Conservation (phyloP, 2,113 vertebrate species). For the Anolis carolinensis region DNA sequence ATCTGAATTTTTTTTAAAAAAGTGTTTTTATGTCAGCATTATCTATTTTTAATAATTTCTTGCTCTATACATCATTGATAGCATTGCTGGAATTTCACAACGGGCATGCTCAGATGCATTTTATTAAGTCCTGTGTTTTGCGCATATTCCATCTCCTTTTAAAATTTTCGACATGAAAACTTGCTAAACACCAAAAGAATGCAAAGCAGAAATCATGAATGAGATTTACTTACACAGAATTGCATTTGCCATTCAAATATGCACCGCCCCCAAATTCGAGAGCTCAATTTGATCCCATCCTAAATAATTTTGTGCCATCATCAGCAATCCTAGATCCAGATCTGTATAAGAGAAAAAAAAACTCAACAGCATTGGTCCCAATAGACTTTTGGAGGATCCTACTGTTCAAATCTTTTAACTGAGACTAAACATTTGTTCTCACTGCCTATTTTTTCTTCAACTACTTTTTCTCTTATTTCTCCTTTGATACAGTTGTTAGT, state of each 20-base stretch:
- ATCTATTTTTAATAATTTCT: constrained; percentile 52
- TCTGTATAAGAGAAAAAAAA: neutral
- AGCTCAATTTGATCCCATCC: neutral
- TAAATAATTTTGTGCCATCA: neutral
- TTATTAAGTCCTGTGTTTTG: constrained; percentile 62
- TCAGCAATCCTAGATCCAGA: neutral
- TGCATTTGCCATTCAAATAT: neutral
- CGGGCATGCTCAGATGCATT: constrained; percentile 56
- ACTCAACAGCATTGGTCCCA: neutral
- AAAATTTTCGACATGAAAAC: neutral
- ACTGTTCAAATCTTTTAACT: neutral
- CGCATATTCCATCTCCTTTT: constrained; percentile 29
- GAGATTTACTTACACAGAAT: neutral
- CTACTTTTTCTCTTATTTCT: neutral
- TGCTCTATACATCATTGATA: constrained; percentile 50
- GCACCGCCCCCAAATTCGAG: neutral
- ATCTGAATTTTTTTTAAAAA: neutral
- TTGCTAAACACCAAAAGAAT: neutral
- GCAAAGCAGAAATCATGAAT: neutral
- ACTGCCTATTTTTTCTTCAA: neutral
- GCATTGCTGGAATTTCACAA: constrained; percentile 44
- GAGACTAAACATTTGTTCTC: neutral
- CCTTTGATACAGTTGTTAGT: neutral
- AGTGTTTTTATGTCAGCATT: constrained; percentile 49
- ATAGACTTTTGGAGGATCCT: neutral